phyloP scores from a whole-genome alignment of 2,797 vertebrate genomes.

The Pantherophis vulpinus region DNA sequence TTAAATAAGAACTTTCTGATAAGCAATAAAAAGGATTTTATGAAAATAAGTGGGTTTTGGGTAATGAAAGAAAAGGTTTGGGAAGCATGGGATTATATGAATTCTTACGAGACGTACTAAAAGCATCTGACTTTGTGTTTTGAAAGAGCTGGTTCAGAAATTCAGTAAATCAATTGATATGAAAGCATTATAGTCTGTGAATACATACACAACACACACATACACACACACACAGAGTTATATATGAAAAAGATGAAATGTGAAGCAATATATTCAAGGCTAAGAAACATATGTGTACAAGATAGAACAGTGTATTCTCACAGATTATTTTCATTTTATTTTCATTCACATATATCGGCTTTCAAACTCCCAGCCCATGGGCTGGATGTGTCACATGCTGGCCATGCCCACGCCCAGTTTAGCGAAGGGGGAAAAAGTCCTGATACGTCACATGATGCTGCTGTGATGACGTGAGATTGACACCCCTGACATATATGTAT shows the following conservation, averaged over 20 bases:
- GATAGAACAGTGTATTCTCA: background rate
- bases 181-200: background rate
- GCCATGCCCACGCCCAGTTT: too few species aligned
- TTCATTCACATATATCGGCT: background rate
- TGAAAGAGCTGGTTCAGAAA: background rate
- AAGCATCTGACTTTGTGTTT: background rate
- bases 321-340: background rate
- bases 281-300: background rate
- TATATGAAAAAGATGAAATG: background rate
- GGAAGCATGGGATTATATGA: too few species aligned
- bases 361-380: too few species aligned
- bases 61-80: too few species aligned
- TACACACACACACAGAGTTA: fast-evolving
- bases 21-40: too few species aligned
- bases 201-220: background rate
- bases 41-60: too few species aligned
- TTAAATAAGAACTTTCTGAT: too few species aligned
- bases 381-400: too few species aligned
- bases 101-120: background rate
- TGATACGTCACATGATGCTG: too few species aligned
- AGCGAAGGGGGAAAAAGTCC: too few species aligned
- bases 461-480: too few species aligned
- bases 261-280: background rate
- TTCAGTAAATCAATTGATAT: background rate
- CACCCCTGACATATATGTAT: background rate